Percentiles rank a stretch among this genome's conserved stretches.
Evolutionary conservation across 2,113 vertebrate species (phyloP).

Genomic region (Rhinoderma darwinii): DNA sequence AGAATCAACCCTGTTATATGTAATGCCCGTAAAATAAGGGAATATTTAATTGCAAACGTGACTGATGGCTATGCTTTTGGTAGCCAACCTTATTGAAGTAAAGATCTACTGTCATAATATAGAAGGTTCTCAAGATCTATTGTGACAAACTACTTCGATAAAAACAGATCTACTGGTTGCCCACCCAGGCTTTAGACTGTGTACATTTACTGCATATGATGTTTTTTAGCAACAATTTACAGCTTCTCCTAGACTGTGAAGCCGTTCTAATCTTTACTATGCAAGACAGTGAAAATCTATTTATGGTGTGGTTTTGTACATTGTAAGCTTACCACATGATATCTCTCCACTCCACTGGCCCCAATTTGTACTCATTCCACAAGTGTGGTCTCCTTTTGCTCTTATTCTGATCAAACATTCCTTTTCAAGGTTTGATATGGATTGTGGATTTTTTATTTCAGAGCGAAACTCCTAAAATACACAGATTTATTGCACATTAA

Average conservation of each 20-base stretch:
- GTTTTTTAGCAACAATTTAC: background rate
- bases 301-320: background rate
- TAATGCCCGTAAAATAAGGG: no score
- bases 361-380: conserved; percentile 25
- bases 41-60: no score
- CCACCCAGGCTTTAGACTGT: no score
- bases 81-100: no score
- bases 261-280: background rate
- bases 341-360: conserved; percentile 19
- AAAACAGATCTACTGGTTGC: no score
- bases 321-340: conserved; percentile 16
- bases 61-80: no score
- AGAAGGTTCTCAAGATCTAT: no score
- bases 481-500: background rate
- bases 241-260: background rate
- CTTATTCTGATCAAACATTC: conserved; percentile 20
- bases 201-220: no score
- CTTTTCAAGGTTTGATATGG: background rate
- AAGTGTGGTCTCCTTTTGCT: background rate
- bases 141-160: no score
- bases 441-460: background rate
- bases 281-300: background rate
- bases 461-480: background rate
- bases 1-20: no score
- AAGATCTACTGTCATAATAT: no score